Base-by-base conservation (phyloP, 2,888 invertebrate genomes). In the Meiosimyza decipiens region DNA sequence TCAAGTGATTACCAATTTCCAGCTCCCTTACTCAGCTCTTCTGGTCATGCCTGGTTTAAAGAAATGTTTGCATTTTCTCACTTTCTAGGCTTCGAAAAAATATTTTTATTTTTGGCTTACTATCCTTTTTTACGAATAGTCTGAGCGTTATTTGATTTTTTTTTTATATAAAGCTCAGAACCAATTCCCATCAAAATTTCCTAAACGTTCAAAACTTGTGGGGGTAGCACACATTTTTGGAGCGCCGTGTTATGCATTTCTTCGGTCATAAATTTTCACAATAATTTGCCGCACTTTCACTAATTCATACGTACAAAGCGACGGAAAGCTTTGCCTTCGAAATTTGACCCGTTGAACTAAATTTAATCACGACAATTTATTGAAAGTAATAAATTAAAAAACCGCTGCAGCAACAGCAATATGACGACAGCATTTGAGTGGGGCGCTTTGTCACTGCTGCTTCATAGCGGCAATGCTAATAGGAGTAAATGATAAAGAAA, bases 301-400 rank as follows among this genome's bases (percentile, higher is more conserved):
- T 57, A 13, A 18, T 9, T 40, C 9, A 40, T 40, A 40, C 1
- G 40, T 40, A 40, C 6, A 40, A 40, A 40, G 9, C 40, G 7
- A 57, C 28, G 3, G 57, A 28, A 28, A 28, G 13, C 22, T 57
- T 9, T 62, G 60, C 16, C 60, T 47, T 6, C 28, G 60, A 62
- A 28, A 62, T 28, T 15, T 62, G 60, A 62, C 60, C 60, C 60
- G 60, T 15, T 62, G 60, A 62, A 62, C 60, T 62, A 62, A 62
- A 62, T 62, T 40, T 62, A 62, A 62, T 40, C 60, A 62, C 40
- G 40, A 62, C 60, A 62, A 28, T 62, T 62, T 62, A 57, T 57
- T 22, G 28, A 57, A 57, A 57, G 57, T 28, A 57, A 57, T 57
- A 57, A 57, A 57, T 57, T 57, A 28, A 12, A 22, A 57, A 55